These are phyloP conservation scores for Albula goreensis DNA, from an alignment of 2,113 vertebrate species.

Conservation along the genomic window DNA sequence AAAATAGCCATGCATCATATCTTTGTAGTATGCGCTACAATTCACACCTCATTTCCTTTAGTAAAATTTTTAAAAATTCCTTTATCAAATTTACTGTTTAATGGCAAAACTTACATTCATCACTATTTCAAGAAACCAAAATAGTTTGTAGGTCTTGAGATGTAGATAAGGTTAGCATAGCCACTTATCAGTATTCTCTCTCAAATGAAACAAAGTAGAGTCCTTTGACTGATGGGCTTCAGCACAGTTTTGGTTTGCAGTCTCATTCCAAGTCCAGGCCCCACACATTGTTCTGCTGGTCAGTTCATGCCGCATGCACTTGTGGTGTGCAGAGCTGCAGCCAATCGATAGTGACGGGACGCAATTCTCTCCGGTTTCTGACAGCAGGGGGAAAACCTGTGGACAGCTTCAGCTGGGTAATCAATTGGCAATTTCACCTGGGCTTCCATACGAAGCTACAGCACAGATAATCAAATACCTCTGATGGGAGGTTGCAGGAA, in stretches of 20 bases:
- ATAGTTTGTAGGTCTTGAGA: background rate
- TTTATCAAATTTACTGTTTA: background rate
- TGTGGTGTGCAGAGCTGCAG: background rate
- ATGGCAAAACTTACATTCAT: background rate
- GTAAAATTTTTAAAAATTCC: too few relatives aligned
- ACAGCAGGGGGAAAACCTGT: slow-evolving; percentile 32
- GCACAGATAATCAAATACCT: slow-evolving; percentile 34
- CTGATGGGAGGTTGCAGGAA: background rate
- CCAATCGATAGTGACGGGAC: background rate
- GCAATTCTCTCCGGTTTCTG: slow-evolving; percentile 32
- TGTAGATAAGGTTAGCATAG: background rate
- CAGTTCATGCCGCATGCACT: too few relatives aligned
- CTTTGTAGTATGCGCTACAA: background rate
- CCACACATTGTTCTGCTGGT: too few relatives aligned
- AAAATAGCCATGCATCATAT: background rate
- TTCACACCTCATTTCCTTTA: too few relatives aligned
- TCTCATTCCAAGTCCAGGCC: too few relatives aligned
- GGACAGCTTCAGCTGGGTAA: slow-evolving; percentile 47
- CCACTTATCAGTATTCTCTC: too few relatives aligned
- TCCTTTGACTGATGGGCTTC: too few relatives aligned
- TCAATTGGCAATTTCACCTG: slow-evolving; percentile 45
- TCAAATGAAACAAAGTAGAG: too few relatives aligned
- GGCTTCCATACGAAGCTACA: slow-evolving; percentile 36
- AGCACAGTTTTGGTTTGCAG: too few relatives aligned
- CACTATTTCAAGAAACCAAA: background rate